Base-by-base conservation (phyloP, 2,888 invertebrate species). In the Camponotus fellah region DNA sequence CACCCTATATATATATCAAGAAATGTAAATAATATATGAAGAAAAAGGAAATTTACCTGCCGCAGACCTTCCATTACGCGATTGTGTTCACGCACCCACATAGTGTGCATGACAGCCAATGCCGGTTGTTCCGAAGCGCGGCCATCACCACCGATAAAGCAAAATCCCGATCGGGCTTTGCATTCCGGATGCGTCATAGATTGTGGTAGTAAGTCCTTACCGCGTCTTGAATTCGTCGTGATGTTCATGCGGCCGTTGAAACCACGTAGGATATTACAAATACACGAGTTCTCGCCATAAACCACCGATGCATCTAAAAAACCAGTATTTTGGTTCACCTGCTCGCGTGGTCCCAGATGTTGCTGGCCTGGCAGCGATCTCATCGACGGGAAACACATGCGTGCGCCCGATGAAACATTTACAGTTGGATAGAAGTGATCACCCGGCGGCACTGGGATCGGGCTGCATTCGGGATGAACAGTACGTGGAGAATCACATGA, bases 321-420 rank as follows among this genome's bases (percentile, higher is more conserved):
- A 0, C 98, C 98, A 0, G 99, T 98, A 93, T 99, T 99, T 93
- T 99, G 98, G 94, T 99, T 99, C 21, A 98, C 97, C 60, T 90
- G 90, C n/a, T 90, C 99, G 83, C 99, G 96, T 0, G 98, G 97
- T 12, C 98, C 97, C 65, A 99, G 95, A 77, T 97, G 97, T 91
- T 98, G 97, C 92, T 99, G 99, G 37, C 99, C 99, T 0, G 99
- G 98, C 86, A 99, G 95, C 69, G 98, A 99, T 93, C 99, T 96
- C 97, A 99, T 99, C 94, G 98, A 99, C 0, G 99, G 98, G 95
- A 99, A 98, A 95, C 99, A 99, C 89, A 98, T 96, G 17, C 98
- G 95, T 81, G 97, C 97, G 0, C 99, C 99, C 3, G 97, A 97
- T 0, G 97, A 97, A 10, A 97, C 96, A 93, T 99, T 98, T 49